Evolutionary conservation across 2,113 vertebrate genomes (phyloP), one percentile per base, ranked within the genome.

Genomic region (Eubucco bourcierii): DNA sequence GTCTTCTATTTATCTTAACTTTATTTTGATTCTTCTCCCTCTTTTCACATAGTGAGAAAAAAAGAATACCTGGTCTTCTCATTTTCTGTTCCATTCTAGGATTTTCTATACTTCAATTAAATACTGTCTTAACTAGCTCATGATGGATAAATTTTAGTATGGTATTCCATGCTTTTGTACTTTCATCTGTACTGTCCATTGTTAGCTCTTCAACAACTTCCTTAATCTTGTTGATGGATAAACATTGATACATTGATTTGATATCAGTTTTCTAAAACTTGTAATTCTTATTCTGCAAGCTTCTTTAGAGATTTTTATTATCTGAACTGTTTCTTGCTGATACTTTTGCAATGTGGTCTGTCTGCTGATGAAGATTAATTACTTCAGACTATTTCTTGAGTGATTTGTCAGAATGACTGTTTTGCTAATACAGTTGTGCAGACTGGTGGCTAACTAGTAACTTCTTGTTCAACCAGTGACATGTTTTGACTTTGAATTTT

Each of bases 1-100:
- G 47, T 60, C 78, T 93, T 93, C 60, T 91, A 3, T 91, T 92
- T 91, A 58, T 84, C 60, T 93, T 92, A 86, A 88, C 82, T 93
- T 94, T 78, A 44, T 65, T 81, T 86, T 52, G 25, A 90, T 90
- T 90, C 55, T 91, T 87, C 59, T 52, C 80, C 60, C 19, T 88
- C 53, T 90, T 94, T 89, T 83, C 70, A 58, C 34, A 77, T 67
- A 52, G 15, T 46, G 80, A 84, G 59, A 37, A 58, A 91, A 91
- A 94, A 95, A 67, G 77, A 81, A 53, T 84, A 91, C 13, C 28
- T 77, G 73, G 12, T 78, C 82, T 86, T 92, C 70, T 85, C 39
- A 52, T 91, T 92, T 93, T 88, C 73, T 85, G 19, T 82, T 91
- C 46, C 9, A 28, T 84, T 91, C 44, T 66, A 79, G 75, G 59